Conservation (phyloP, 2,797 vertebrate genomes). For the Eulemur rubriventer region DNA sequence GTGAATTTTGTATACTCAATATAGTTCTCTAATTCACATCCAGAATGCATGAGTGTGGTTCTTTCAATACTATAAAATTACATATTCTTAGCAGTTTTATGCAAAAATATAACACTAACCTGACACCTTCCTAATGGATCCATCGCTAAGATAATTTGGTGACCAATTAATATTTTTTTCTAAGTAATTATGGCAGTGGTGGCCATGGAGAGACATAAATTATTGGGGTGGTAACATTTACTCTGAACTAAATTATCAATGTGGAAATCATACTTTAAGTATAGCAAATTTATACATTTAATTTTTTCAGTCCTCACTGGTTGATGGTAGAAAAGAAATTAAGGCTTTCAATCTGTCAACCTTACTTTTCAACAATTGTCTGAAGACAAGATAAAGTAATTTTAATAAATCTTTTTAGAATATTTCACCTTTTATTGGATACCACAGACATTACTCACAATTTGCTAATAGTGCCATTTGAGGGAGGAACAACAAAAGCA, state of each 20-base stretch:
- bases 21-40: background rate
- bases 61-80: background rate
- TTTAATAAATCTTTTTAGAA: background rate
- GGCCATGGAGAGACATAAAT: background rate
- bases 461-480: background rate
- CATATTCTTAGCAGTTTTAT: background rate
- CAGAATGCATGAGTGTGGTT: background rate
- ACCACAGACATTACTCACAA: background rate
- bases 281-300: background rate
- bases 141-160: background rate
- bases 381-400: background rate
- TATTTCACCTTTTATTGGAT: background rate
- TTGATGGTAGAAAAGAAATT: background rate
- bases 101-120: background rate
- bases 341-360: background rate
- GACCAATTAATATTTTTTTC: background rate
- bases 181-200: background rate
- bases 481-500: background rate
- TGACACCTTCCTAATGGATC: background rate
- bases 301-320: background rate
- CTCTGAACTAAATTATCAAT: background rate
- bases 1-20: background rate
- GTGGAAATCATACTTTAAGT: background rate
- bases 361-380: conserved; percentile 25
- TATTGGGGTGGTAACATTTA: background rate